Evolutionary conservation across 30 jellyfish, hydroid and myxozoan genomes (phyloP).

Genomic region (Haliclystus octoradiatus): DNA sequence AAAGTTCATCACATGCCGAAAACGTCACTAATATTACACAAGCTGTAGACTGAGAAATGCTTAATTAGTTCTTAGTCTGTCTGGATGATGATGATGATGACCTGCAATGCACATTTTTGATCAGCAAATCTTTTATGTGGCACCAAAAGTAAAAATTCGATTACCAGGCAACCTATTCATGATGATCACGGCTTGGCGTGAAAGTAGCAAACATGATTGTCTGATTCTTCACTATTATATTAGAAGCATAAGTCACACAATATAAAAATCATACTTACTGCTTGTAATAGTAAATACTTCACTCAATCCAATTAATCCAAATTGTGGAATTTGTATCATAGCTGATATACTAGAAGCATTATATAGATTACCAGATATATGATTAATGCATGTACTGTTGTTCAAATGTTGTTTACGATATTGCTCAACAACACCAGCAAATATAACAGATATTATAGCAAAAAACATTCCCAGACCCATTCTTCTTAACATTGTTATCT

Average conservation of each 20-base stretch:
- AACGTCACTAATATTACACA: no score
- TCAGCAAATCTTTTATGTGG: no score
- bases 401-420: constrained; percentile 35
- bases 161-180: no score
- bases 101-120: no score
- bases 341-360: constrained; percentile 46
- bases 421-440: constrained; percentile 72
- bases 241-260: neutral
- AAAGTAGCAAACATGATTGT: no score
- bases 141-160: no score
- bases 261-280: constrained; percentile 25
- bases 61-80: no score
- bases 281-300: constrained; percentile 76
- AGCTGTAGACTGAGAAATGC: no score
- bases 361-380: constrained; percentile 22
- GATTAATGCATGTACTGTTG: neutral
- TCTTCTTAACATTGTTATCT: constrained; percentile 41
- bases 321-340: constrained; percentile 74
- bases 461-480: constrained; percentile 90
- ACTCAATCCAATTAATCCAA: constrained; percentile 60
- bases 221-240: no score
- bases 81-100: no score
- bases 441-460: constrained; percentile 51
- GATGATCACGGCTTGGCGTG: no score
- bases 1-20: no score